Percentiles rank a stretch among this genome's conserved stretches.
phyloP scores from a whole-genome alignment of 2,113 vertebrate genomes.

The Acrocephalus kingi region DNA sequence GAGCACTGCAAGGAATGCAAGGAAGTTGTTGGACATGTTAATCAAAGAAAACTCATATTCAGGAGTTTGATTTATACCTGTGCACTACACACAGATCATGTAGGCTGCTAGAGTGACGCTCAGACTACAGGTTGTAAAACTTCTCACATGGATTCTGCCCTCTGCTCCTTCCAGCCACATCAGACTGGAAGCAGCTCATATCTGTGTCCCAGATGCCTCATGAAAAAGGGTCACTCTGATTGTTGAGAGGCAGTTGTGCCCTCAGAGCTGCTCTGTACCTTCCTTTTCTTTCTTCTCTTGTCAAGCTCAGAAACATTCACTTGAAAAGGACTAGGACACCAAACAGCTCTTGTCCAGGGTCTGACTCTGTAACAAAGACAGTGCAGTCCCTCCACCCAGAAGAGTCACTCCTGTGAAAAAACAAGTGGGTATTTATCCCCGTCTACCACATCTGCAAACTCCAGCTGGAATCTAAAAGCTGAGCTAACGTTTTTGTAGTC shows the following conservation, averaged over 20 bases:
- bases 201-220: constrained; percentile 29
- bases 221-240: neutral
- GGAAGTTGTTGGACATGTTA: constrained; percentile 35
- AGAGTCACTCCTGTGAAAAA: neutral
- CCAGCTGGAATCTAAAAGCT: constrained; percentile 31
- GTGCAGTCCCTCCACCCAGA: neutral
- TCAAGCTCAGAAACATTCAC: neutral
- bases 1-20: constrained; percentile 25
- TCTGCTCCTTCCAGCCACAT: constrained; percentile 10
- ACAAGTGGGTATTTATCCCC: neutral
- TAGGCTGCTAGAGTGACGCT: neutral
- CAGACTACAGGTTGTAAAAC: constrained; percentile 25
- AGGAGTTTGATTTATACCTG: constrained; percentile 37
- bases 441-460: neutral
- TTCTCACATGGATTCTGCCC: neutral
- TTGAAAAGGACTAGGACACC: neutral
- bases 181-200: neutral
- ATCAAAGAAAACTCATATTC: constrained; percentile 27
- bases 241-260: neutral
- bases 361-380: neutral
- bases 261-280: neutral
- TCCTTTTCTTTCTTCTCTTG: neutral
- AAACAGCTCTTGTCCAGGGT: neutral
- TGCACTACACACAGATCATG: neutral
- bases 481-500: neutral